phyloP scores from a whole-genome alignment of 1,140 invertebrate genomes.

The Lithobius niger region DNA sequence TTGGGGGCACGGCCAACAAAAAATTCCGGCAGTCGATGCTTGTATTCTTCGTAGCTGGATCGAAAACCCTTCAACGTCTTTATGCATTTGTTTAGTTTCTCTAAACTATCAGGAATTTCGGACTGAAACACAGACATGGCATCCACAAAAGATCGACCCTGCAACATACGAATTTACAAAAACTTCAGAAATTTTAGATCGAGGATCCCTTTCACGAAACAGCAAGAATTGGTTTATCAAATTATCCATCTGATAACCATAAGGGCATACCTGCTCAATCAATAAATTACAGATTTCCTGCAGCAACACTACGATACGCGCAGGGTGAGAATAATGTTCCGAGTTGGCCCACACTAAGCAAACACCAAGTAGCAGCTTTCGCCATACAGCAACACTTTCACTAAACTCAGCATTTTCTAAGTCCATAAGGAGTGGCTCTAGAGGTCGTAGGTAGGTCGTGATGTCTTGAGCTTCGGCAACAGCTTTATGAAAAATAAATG shows the following conservation, averaged over 20 bases:
- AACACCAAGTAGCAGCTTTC: constrained; percentile 63
- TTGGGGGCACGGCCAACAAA: constrained; percentile 47
- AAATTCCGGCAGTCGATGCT: constrained; percentile 48
- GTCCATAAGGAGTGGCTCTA: constrained; percentile 60
- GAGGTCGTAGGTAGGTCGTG: constrained; percentile 65
- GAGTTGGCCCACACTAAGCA: constrained; percentile 81
- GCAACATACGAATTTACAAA: constrained; percentile 25
- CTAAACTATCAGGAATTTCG: constrained; percentile 43
- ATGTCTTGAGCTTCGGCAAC: constrained; percentile 84
- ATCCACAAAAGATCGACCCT: constrained; percentile 71
- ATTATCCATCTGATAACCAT: neutral
- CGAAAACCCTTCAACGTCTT: constrained; percentile 38
- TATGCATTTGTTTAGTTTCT: constrained; percentile 75
- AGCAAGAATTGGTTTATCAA: neutral
- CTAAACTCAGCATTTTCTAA: constrained; percentile 75
- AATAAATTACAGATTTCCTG: constrained; percentile 82
- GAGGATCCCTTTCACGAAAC: too few species aligned
- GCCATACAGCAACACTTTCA: constrained; percentile 56
- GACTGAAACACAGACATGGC: constrained; percentile 65
- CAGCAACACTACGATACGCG: constrained; percentile 74
- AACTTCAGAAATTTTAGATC: too few species aligned
- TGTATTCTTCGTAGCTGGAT: constrained; percentile 50
- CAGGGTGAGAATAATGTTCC: constrained; percentile 74
- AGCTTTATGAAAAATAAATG: too few species aligned
- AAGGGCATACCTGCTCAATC: constrained; percentile 42